phyloP scores from a whole-genome alignment of 2,113 vertebrate species.

The Pelecanus crispus region DNA sequence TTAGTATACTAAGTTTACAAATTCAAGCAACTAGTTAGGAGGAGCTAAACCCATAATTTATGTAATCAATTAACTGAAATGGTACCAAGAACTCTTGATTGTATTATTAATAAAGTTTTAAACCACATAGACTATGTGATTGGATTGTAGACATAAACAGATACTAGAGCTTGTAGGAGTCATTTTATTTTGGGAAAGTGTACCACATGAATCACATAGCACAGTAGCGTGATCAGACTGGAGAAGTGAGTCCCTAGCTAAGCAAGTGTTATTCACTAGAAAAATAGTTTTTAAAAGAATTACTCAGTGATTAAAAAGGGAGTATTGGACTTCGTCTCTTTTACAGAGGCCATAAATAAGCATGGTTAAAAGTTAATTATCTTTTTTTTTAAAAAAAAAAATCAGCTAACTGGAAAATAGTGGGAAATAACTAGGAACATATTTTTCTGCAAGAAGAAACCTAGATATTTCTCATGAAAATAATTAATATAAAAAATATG shows the following conservation, averaged over 20 bases:
- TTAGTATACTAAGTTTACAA: not conserved
- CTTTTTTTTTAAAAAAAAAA: too few relatives aligned
- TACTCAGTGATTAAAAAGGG: not conserved
- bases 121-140: not conserved
- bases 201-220: not conserved
- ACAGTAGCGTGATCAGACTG: not conserved
- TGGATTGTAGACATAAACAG: not conserved
- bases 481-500: not conserved
- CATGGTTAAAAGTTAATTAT: not conserved
- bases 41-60: not conserved
- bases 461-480: not conserved
- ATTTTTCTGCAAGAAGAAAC: not conserved
- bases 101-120: not conserved
- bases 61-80: not conserved
- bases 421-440: not conserved
- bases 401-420: not conserved
- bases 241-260: not conserved
- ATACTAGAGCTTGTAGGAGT: not conserved
- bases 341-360: not conserved
- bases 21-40: not conserved
- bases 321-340: not conserved
- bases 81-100: not conserved
- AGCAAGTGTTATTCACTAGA: not conserved
- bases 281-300: not conserved
- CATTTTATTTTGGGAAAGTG: not conserved